Base-by-base conservation (phyloP, 2,888 invertebrate species). In the Acrobasis repandana region DNA sequence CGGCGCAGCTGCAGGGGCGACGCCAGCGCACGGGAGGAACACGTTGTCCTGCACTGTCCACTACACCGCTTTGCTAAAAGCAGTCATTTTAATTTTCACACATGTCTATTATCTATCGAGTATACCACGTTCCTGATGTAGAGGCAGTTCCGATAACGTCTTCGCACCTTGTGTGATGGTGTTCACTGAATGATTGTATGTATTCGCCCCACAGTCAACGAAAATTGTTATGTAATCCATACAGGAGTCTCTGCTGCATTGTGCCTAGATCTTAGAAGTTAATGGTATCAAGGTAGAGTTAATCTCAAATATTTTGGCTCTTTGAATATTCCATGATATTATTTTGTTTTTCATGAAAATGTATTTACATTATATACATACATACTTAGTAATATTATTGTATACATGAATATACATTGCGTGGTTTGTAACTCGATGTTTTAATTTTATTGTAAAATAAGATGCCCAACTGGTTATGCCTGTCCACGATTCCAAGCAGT, bases 191-290 rank as follows among this genome's bases (percentile, higher is more conserved):
- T 68, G 67, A 71, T 73, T 76, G 72, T 80, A 82, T 77, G 80
- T 75, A 81, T 77, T 85, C 82, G 89, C 89, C 90, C 90, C 90
- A 85, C 89, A 86, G 83, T 90, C 92, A 92, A 92, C 92, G 92
- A 92, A 92, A 87, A 86, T 86, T 88, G 86, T 89, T 89, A 89
- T 88, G 83, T 86, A 87, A 86, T 87, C 85, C 88, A 88, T 91
- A 92, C 92, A 91, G 92, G 92, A 91, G 90, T 91, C 88, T 91
- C 91, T 92, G 91, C 91, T 92, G 92, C 90, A 92, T 92, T 92
- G 92, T 93, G 93, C 93, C 92, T 93, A 93, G 92, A 92, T 92
- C 89, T 91, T 93, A 93, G 92, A 92, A 85, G 86, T 92, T 91
- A 92, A 90, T 88, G 86, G 90, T 91, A 90, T 90, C 88, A 90